Evolutionary conservation across 2,113 vertebrate species (phyloP), one percentile per base, ranked within the genome.

Genomic region (cattle (Bos taurus)): DNA sequence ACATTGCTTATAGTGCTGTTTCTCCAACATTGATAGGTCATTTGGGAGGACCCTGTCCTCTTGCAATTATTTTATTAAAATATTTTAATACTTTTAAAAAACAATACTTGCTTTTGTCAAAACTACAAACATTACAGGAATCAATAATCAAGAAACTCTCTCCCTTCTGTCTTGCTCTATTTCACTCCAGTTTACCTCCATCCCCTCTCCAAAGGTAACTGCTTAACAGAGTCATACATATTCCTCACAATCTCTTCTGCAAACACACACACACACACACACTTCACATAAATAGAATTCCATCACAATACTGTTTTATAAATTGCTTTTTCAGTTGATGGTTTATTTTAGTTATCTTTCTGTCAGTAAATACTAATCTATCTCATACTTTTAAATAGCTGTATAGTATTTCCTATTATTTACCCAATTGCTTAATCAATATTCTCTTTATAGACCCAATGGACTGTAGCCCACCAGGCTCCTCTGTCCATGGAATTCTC

Each of bases 31-130:
- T 85, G 87, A 33, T 46, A 84, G 30, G 43, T 77, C 74, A 81
- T 86, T 95, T 71, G 36, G 15, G 50, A 82, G 30, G 19, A 91
- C 7, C 2, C 4, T 5, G 56, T 48, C 7, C 52, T 17, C 57
- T 60, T 4, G 28, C 19, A 74, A 48, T 56, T 36, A 88, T 85
- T 88, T 94, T 43, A 92, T 89, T 54, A 67, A 93, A 86, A 56
- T 77, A 88, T 80, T 93, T 56, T 67, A 50, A 96, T 48, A 28
- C 26, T 93, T 93, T 84, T 90, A 36, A 36, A 90, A 92, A 96
- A 43, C 1, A 97, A 59, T 26, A 46, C 5, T 43, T 90, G 59
- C 21, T 95, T 92, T 92, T 95, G 77, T 88, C 86, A 85, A 81
- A 96, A 94, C 48, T 48, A 52, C 19, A 87, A 84, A 74, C 3